A percentile compares a stretch with the other conserved stretches of the same genome.
Conservation (phyloP, 2,888 invertebrate species). For the Proisotoma minuta region DNA sequence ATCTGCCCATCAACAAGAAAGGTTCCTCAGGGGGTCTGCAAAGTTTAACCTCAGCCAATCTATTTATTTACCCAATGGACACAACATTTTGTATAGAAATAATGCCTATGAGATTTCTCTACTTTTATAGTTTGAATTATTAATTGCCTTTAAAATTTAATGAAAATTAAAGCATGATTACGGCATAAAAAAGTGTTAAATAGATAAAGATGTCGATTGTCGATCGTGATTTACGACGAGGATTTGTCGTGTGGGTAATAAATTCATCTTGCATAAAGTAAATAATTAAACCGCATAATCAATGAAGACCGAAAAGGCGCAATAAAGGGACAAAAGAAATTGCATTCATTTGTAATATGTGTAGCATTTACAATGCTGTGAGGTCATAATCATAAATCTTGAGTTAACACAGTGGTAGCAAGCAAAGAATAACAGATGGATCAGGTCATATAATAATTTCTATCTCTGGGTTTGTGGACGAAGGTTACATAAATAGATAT, state of each 20-base stretch:
- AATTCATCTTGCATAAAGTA: slow-evolving; percentile 21
- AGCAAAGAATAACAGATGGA: slow-evolving; percentile 3
- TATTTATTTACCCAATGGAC: too few species aligned
- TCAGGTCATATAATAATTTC: not conserved
- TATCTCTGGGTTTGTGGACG: not conserved
- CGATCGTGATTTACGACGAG: slow-evolving; percentile 20
- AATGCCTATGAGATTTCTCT: too few species aligned
- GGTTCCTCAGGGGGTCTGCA: too few species aligned
- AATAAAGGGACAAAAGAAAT: slow-evolving; percentile 20
- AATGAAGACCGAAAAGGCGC: slow-evolving; percentile 23
- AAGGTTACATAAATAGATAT: not conserved
- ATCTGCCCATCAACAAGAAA: too few species aligned
- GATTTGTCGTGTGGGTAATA: slow-evolving; percentile 18
- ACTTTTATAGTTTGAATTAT: too few species aligned
- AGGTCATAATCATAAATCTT: slow-evolving; percentile 18
- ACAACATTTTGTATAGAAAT: too few species aligned
- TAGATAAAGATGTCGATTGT: slow-evolving; percentile 6
- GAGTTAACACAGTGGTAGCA: slow-evolving; percentile 5
- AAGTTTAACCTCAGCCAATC: too few species aligned
- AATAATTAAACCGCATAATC: slow-evolving; percentile 29
- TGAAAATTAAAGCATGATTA: too few species aligned
- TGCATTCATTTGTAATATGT: slow-evolving; percentile 15
- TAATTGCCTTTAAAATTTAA: too few species aligned
- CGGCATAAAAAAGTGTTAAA: too few species aligned
- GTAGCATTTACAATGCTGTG: slow-evolving; percentile 8